Evolutionary conservation across 2,113 vertebrate species (phyloP).

Genomic region (Ardeotis arabs): DNA sequence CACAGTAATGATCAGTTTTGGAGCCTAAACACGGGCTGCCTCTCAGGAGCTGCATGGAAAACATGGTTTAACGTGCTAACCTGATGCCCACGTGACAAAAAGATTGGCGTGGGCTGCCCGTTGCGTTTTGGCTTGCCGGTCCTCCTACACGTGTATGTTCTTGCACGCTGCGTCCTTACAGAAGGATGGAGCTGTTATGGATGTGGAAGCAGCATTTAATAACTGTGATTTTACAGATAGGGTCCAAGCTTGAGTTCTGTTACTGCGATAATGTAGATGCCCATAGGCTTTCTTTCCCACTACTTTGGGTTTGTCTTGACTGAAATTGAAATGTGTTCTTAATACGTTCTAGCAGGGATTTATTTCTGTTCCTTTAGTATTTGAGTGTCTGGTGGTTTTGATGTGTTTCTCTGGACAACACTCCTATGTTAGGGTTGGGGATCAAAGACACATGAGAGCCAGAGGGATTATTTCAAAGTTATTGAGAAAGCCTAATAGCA

Average conservation of each 20-base stretch:
- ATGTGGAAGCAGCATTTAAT: not conserved
- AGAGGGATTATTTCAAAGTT: not conserved
- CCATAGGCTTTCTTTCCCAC: not conserved
- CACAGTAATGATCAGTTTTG: constrained; percentile 42
- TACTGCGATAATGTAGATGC: not conserved
- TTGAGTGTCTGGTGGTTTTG: not conserved
- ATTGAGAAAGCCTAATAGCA: not conserved
- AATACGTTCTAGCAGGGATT: not conserved
- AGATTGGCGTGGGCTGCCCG: not conserved
- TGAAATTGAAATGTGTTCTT: not conserved
- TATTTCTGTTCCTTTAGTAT: not conserved
- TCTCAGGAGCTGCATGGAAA: not conserved
- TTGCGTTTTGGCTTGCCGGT: not conserved
- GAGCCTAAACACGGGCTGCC: not conserved
- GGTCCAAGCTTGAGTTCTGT: not conserved
- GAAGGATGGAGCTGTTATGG: not conserved
- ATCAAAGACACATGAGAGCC: not conserved
- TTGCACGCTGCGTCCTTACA: not conserved
- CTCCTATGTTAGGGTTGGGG: not conserved
- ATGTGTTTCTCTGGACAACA: not conserved
- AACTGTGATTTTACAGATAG: not conserved
- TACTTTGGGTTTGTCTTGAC: not conserved
- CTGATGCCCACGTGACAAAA: not conserved
- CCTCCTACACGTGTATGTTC: not conserved
- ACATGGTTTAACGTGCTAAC: not conserved